Evolutionary conservation across 2,888 invertebrate genomes (phyloP), one percentile per base, ranked within the genome.

Genomic region (Polymixis lichenea): DNA sequence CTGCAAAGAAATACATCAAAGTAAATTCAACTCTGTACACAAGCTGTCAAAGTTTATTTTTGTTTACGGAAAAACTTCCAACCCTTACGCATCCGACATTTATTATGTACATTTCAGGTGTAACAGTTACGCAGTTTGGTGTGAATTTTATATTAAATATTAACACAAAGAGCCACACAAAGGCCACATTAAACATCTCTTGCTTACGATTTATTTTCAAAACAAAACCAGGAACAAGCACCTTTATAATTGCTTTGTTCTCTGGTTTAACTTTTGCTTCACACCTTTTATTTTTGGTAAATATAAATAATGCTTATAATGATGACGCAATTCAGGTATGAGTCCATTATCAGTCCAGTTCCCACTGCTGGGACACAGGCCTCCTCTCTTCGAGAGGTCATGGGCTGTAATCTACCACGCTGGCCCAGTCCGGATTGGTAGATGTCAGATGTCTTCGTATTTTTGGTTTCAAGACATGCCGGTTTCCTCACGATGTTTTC

Each of bases 71-170:
- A 65, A 79, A 76, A 72, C 19, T 65, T 64, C 49, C 49, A 81
- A 78, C 80, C 82, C 82, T 77, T 75, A 83, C 82, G 78, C 78
- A 75, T 78, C 75, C 62, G 66, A 64, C 90, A 92, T 94, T 92
- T 91, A 91, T 92, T 92, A 94, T 93, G 91, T 91, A 92, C 89
- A 90, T 89, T 90, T 90, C 91, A 89, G 90, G 91, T 91, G 90
- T 89, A 90, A 90, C 89, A 89, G 91, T 89, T 90, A 89, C 91
- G 89, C 90, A 89, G 90, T 90, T 90, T 90, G 91, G 95, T 93
- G 95, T 91, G 93, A 95, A 94, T 92, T 95, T 94, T 91, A 90
- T 91, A 94, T 95, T 92, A 94, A 95, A 93, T 94, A 95, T 95
- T 94, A 92, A 94, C 90, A 90, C 88, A 88, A 92, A 91, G 89